Conservation (phyloP, 2,113 vertebrate genomes). For the Seriola aureovittata region DNA sequence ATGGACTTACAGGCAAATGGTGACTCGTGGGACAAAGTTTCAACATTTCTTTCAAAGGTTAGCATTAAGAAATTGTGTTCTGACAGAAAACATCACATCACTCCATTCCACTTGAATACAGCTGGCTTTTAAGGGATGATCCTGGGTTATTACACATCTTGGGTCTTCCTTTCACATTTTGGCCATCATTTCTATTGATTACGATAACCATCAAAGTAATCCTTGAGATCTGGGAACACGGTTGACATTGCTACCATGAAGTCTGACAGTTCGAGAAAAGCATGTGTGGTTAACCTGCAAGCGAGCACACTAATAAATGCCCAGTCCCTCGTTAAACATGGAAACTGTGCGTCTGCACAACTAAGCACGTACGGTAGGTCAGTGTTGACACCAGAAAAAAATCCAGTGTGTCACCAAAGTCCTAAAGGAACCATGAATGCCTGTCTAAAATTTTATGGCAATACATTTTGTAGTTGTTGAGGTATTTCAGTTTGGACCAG, state of each 20-base stretch:
- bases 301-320: background rate
- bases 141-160: background rate
- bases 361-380: background rate
- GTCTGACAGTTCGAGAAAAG: background rate
- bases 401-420: too few relatives aligned
- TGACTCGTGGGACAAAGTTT: constrained; percentile 30
- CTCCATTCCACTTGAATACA: constrained; percentile 13
- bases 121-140: constrained; percentile 24
- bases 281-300: background rate
- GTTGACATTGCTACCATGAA: background rate
- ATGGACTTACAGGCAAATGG: constrained; percentile 2
- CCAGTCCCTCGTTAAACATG: background rate
- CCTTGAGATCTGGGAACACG: constrained; percentile 1
- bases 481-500: too few relatives aligned
- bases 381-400: background rate
- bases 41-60: constrained; percentile 38
- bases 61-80: constrained; percentile 28
- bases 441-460: background rate
- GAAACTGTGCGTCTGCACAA: background rate
- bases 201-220: background rate
- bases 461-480: background rate
- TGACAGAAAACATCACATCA: constrained; percentile 20
- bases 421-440: too few relatives aligned
- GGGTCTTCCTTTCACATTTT: constrained; percentile 5
- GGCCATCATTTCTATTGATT: background rate